A percentile compares a stretch with the other conserved stretches of the same genome.
phyloP scores from a whole-genome alignment of 35 echinoderm and acorn worm genomes.

The Ophiothrix spiculata region DNA sequence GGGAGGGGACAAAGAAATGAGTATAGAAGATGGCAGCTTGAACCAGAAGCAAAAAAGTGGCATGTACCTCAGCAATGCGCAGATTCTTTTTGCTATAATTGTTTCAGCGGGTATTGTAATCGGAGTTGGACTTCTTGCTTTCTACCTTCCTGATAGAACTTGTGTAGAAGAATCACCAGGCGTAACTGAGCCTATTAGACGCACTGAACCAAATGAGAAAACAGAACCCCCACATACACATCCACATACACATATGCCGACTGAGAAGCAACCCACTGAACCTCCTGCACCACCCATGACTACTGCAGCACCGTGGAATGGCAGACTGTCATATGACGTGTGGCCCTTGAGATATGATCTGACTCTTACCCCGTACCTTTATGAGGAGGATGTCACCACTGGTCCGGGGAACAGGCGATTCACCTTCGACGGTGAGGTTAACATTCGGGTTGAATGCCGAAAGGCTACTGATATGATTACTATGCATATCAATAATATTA shows the following conservation, averaged over 20 bases:
- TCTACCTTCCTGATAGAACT: slow-evolving; percentile 89
- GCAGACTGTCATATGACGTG: slow-evolving; percentile 18
- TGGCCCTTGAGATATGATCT: slow-evolving; percentile 16
- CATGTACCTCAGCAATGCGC: slow-evolving; percentile 59
- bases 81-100: slow-evolving; percentile 59
- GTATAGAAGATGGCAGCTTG: not conserved
- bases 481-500: slow-evolving; percentile 25
- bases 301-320: not conserved
- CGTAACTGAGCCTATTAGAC: not conserved
- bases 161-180: slow-evolving; percentile 12
- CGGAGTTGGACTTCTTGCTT: slow-evolving; percentile 65
- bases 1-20: slow-evolving; percentile 48
- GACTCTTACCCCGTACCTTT: slow-evolving; percentile 18
- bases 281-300: not conserved
- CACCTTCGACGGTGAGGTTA: slow-evolving; percentile 60
- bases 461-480: slow-evolving; percentile 24
- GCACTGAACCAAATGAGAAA: not conserved
- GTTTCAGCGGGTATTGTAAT: slow-evolving; percentile 49
- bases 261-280: not conserved
- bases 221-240: not conserved
- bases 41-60: not conserved
- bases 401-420: slow-evolving; percentile 18
- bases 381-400: slow-evolving; percentile 22
- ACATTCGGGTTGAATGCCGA: slow-evolving; percentile 32
- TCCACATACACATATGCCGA: not conserved